Conservation (phyloP, 2,113 vertebrate species). For the Dicrurus megarhynchus region DNA sequence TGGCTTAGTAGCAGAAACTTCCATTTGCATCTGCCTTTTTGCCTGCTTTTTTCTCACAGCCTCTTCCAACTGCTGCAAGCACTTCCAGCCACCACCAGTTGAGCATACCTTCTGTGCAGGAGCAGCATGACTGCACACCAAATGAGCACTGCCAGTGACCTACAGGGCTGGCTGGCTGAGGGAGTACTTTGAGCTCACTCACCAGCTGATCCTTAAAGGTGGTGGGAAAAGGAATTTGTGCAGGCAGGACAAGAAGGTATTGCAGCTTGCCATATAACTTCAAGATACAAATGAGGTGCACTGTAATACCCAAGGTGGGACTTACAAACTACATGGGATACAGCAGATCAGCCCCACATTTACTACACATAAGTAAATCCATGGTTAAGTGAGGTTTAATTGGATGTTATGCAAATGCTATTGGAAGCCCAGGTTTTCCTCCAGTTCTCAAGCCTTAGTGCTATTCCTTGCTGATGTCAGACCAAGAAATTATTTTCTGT, state of each 20-base stretch:
- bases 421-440: not conserved
- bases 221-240: not conserved
- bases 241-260: not conserved
- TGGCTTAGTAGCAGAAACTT: not conserved
- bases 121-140: not conserved
- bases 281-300: not conserved
- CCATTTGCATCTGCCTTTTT: not conserved
- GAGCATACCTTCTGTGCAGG: not conserved
- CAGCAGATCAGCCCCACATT: not conserved
- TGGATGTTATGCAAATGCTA: not conserved
- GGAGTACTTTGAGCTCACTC: not conserved
- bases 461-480: not conserved
- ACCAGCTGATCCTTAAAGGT: not conserved
- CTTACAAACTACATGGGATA: not conserved
- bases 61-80: not conserved
- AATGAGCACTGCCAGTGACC: not conserved
- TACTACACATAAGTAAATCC: not conserved
- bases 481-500: not conserved
- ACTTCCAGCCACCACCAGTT: not conserved
- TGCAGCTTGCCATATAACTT: not conserved
- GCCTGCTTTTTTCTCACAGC: not conserved
- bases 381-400: not conserved
- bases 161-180: not conserved
- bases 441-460: not conserved
- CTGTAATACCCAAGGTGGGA: not conserved